These are phyloP conservation scores for Yponomeuta sedellus DNA, from an alignment of 2,888 invertebrate genomes.

Conservation along the genomic window DNA sequence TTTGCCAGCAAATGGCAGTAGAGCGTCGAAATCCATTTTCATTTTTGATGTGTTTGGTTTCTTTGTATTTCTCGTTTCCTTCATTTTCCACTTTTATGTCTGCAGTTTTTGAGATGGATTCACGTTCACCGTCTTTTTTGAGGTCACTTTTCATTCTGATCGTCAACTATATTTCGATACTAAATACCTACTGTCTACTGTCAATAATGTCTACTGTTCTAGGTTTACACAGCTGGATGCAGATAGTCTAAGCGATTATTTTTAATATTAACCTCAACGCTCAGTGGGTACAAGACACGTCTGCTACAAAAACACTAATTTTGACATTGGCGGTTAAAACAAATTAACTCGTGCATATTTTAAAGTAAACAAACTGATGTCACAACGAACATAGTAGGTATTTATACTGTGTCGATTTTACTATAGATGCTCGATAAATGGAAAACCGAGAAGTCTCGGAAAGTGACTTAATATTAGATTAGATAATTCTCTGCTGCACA, in stretches of 20 bases:
- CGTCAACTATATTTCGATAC: not conserved
- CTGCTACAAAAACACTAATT: no score
- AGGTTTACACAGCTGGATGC: no score
- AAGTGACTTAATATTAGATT: no score
- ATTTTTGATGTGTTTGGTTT: not conserved
- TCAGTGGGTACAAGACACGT: not conserved
- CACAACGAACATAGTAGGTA: no score
- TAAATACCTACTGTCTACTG: not conserved
- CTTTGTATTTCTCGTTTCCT: not conserved
- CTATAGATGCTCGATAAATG: no score
- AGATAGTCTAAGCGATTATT: no score
- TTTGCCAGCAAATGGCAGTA: slow-evolving; percentile 20
- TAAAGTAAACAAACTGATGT: no score
- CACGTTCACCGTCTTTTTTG: not conserved
- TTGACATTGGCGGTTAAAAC: no score
- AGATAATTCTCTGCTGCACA: no score
- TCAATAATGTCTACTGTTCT: not conserved
- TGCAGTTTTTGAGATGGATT: not conserved
- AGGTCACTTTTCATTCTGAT: not conserved
- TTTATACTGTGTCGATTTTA: no score
- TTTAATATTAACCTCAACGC: not conserved
- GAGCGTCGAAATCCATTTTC: slow-evolving; percentile 19
- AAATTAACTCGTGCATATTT: no score
- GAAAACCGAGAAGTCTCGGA: no score
- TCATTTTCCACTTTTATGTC: not conserved